Evolutionary conservation across 37 sponge, comb jelly and placozoan species (phyloP).

Genomic region (Aphrocallistes beatrix): DNA sequence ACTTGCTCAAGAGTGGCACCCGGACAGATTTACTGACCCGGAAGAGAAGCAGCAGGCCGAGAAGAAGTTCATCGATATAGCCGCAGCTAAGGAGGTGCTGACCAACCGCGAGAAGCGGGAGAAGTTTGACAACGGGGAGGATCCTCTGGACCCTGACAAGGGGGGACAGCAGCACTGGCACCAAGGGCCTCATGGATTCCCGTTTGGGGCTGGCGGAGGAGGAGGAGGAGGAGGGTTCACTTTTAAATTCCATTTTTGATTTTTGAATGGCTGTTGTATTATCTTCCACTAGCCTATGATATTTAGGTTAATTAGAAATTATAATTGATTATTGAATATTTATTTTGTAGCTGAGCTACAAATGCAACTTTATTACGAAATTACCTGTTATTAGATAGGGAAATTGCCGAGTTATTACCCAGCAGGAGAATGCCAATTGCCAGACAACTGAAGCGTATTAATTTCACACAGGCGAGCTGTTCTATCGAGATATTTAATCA

Average conservation of each 20-base stretch:
- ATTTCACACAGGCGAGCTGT: neutral
- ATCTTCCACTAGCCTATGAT: too few relatives aligned
- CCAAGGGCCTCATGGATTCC: conserved; percentile 35
- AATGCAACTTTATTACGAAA: too few relatives aligned
- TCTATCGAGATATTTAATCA: neutral
- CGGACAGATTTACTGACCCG: conserved; percentile 66
- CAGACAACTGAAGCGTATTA: neutral
- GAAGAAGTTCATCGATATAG: conserved; percentile 95
- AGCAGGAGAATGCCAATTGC: too few relatives aligned
- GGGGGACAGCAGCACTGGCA: conserved; percentile 54
- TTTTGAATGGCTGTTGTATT: too few relatives aligned
- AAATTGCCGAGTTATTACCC: too few relatives aligned
- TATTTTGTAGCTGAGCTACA: too few relatives aligned
- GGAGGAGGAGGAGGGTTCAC: conserved; percentile 60
- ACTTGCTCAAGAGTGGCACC: conserved; percentile 83
- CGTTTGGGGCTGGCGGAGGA: conserved; percentile 37
- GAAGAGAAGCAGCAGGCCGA: conserved; percentile 81
- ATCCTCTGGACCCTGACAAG: conserved; percentile 82
- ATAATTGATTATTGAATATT: too few relatives aligned
- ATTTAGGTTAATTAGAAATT: too few relatives aligned
- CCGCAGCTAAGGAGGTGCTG: conserved; percentile 97
- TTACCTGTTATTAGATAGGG: too few relatives aligned
- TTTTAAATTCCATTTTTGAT: conserved; percentile 83
- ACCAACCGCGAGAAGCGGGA: conserved; percentile 80
- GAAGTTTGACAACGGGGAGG: conserved; percentile 94